Evolutionary conservation across 2,113 vertebrate species (phyloP).

Genomic region (Passer montanus): DNA sequence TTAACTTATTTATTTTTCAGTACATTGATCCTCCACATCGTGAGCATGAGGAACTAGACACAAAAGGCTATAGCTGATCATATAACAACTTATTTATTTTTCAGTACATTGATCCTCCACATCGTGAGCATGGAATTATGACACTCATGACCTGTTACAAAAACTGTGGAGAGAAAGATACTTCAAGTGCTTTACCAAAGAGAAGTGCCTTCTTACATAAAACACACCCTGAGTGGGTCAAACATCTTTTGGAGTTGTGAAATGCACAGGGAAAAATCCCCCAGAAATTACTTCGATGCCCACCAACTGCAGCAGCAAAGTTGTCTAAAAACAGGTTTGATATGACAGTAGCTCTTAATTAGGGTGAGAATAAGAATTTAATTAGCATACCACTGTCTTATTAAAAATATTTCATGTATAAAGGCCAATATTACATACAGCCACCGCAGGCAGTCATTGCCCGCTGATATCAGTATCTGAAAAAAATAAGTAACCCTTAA

Average conservation of each 20-base stretch:
- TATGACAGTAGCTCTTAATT: background rate
- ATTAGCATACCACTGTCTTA: background rate
- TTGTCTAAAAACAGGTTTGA: background rate
- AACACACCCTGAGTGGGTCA: background rate
- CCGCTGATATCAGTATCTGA: background rate
- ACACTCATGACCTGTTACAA: background rate
- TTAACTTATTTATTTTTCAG: background rate
- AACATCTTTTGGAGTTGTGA: background rate
- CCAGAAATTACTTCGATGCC: background rate
- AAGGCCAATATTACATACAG: background rate
- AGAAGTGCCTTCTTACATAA: background rate
- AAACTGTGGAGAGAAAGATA: background rate
- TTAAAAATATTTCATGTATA: background rate
- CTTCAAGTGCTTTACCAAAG: background rate
- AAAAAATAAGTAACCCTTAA: background rate
- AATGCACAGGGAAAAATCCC: background rate
- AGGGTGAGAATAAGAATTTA: background rate
- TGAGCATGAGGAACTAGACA: background rate
- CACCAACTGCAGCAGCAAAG: background rate
- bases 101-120: background rate
- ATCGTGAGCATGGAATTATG: background rate
- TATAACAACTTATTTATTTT: background rate
- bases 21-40: background rate
- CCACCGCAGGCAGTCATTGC: background rate
- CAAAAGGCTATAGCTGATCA: background rate